Conservation (phyloP, 1,140 invertebrate species). For the Brachionus koreanus region DNA sequence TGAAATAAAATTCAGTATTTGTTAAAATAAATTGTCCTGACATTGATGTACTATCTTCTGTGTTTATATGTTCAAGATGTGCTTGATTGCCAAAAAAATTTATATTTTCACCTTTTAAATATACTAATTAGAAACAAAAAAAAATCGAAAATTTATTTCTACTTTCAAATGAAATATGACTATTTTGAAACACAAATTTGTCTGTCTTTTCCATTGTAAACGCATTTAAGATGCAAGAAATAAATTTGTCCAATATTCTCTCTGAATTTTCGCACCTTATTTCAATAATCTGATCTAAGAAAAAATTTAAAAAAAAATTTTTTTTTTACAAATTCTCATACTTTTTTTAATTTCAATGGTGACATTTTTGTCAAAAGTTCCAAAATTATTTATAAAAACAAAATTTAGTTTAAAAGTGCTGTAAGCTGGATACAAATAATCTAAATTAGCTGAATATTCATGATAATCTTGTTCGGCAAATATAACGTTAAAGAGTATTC, state of each 20-base stretch:
- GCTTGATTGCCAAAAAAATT: background rate
- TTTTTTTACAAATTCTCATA: background rate
- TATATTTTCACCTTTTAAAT: background rate
- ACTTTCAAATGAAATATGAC: background rate
- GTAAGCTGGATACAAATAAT: background rate
- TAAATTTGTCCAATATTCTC: background rate
- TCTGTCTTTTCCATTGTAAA: background rate
- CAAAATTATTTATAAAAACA: background rate
- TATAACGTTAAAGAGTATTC: background rate
- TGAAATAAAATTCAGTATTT: background rate
- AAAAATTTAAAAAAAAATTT: background rate
- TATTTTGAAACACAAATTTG: background rate
- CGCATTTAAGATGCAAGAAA: background rate
- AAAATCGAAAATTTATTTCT: background rate
- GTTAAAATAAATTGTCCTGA: background rate
- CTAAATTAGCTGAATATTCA: background rate
- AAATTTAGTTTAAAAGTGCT: background rate
- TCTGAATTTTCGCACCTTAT: background rate
- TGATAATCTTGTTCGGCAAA: background rate
- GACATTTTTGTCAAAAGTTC: background rate
- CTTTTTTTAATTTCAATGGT: background rate
- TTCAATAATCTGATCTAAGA: background rate
- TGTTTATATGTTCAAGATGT: background rate
- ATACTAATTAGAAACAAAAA: background rate
- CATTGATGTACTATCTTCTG: background rate